These are phyloP conservation scores for Pampus argenteus DNA, from an alignment of 2,797 vertebrate species.

Conservation along the genomic window DNA sequence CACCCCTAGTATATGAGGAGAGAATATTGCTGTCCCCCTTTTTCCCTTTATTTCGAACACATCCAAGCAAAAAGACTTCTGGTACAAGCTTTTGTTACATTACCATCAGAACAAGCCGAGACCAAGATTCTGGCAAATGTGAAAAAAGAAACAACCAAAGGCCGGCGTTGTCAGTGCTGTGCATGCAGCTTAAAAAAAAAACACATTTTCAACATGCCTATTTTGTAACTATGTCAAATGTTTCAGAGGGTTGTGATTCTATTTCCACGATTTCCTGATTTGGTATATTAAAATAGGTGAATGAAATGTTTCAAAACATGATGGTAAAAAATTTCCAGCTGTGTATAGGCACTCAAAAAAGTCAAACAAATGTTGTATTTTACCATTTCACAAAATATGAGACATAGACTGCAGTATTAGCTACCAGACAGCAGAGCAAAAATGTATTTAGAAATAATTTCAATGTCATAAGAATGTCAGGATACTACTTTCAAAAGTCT, in stretches of 20 bases:
- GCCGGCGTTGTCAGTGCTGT: slow-evolving; percentile 22
- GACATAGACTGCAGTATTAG: neutral
- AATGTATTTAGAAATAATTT: neutral
- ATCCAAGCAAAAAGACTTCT: slow-evolving; percentile 55
- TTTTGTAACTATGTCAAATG: slow-evolving; percentile 39
- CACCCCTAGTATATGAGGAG: slow-evolving; percentile 62
- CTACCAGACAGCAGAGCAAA: slow-evolving; percentile 31
- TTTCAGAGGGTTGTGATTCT: slow-evolving; percentile 19
- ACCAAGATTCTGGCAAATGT: slow-evolving; percentile 53
- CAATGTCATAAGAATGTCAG: neutral
- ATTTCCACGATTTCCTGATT: slow-evolving; percentile 27
- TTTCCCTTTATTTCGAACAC: slow-evolving; percentile 55
- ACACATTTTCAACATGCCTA: slow-evolving; percentile 42
- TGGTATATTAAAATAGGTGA: slow-evolving; percentile 18
- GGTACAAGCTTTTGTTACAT: slow-evolving; percentile 68
- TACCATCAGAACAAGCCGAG: slow-evolving; percentile 60
- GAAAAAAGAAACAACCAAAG: slow-evolving; percentile 59
- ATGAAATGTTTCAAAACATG: slow-evolving; percentile 20
- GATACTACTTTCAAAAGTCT: neutral
- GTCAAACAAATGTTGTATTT: neutral
- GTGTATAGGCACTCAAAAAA: neutral
- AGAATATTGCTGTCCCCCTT: slow-evolving; percentile 58
- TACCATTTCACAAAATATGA: neutral
- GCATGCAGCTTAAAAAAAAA: slow-evolving; percentile 25
- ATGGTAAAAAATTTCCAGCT: neutral